These are phyloP conservation scores for Percopsis transmontana DNA, from an alignment of 2,113 vertebrate species.

Conservation along the genomic window DNA sequence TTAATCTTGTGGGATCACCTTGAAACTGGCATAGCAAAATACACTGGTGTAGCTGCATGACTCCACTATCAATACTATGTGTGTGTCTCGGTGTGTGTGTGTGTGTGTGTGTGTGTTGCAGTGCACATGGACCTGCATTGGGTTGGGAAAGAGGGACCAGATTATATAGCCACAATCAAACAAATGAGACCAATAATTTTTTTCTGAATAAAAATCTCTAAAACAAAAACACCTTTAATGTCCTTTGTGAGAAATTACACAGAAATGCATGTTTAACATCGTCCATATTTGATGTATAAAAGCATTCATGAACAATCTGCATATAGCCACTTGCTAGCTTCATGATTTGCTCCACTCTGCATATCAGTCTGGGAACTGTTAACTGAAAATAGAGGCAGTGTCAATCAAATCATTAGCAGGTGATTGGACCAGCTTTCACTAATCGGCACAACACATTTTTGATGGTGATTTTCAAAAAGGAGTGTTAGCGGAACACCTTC, in stretches of 20 bases:
- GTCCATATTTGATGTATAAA: slow-evolving; percentile 7
- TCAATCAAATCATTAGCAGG: too few species aligned
- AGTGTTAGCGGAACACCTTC: too few species aligned
- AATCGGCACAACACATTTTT: too few species aligned
- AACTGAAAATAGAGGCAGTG: too few species aligned
- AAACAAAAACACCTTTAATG: slow-evolving; percentile 42
- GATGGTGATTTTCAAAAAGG: too few species aligned
- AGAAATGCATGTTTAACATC: slow-evolving; percentile 34
- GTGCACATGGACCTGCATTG: slow-evolving; percentile 83
- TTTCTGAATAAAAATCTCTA: slow-evolving; percentile 85
- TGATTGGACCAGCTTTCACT: too few species aligned
- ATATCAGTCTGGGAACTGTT: too few species aligned
- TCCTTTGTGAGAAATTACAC: slow-evolving; percentile 19
- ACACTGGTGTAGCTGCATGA: slow-evolving; percentile 94
- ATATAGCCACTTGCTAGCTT: neutral
- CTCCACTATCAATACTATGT: slow-evolving; percentile 86
- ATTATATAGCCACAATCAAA: slow-evolving; percentile 86
- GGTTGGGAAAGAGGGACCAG: slow-evolving; percentile 74
- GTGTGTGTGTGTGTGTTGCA: slow-evolving; percentile 88
- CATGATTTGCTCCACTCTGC: too few species aligned
- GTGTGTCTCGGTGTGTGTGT: slow-evolving; percentile 83
- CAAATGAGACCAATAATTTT: slow-evolving; percentile 91
- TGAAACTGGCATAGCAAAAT: slow-evolving; percentile 84
- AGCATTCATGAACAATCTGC: slow-evolving; percentile 7
- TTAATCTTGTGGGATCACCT: slow-evolving; percentile 86